These are phyloP conservation scores for Heteractis magnifica DNA, from an alignment of 92 coral and sea anemone species.

Conservation along the genomic window DNA sequence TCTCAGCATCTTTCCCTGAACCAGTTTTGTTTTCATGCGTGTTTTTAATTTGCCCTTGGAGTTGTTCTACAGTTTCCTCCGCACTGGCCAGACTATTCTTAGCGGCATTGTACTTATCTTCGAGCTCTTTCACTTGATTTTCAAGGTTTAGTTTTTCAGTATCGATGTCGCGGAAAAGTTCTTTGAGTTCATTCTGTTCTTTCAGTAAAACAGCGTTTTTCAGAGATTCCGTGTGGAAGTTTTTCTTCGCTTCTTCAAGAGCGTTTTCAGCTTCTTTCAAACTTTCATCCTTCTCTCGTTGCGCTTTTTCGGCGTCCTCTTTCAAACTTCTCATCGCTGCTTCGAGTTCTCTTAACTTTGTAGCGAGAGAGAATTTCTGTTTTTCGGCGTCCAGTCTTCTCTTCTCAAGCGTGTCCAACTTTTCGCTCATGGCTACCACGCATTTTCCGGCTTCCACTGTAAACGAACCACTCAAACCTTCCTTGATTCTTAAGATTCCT, in stretches of 20 bases:
- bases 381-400: conserved; percentile 49
- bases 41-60: not conserved
- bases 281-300: conserved; percentile 36
- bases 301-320: conserved; percentile 49
- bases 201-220: conserved; percentile 52
- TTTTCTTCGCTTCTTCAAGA: conserved; percentile 51
- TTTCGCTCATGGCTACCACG: conserved; percentile 48
- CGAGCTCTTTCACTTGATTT: conserved; percentile 41
- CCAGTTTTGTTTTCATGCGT: not conserved
- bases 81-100: conserved; percentile 27
- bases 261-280: conserved; percentile 44
- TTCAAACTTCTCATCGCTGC: conserved; percentile 57
- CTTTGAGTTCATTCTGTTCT: conserved; percentile 48
- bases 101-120: conserved; percentile 44
- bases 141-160: conserved; percentile 52
- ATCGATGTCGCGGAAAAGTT: conserved; percentile 32
- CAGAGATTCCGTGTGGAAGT: conserved; percentile 49
- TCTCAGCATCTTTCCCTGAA: not conserved
- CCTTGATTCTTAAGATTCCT: conserved; percentile 66
- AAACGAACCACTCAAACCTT: conserved; percentile 59
- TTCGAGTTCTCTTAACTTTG: conserved; percentile 51
- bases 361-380: conserved; percentile 43
- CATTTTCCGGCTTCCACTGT: conserved; percentile 86
- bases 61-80: conserved; percentile 16
- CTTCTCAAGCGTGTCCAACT: conserved; percentile 56